Evolutionary conservation across 2,888 invertebrate species (phyloP), one percentile per base, ranked within the genome.

Genomic region (Blera fallax): DNA sequence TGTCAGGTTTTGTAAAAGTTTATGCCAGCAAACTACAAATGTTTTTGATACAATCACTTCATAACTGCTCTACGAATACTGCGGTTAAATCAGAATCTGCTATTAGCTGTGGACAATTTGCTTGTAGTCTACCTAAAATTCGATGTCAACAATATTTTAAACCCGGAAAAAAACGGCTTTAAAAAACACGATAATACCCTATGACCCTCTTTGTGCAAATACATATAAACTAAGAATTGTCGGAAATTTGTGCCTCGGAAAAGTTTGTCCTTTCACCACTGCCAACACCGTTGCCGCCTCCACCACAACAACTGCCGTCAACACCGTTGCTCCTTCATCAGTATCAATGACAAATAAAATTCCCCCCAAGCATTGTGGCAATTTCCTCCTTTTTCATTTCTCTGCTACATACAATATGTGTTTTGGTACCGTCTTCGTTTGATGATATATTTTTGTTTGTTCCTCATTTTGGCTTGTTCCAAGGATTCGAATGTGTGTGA

Each of bases 301-400:
- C 21, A 48, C 37, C 40, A 21, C 65, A 29, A 24, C 29, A 45
- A 11, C 45, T 50, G 34, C 65, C 50, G 34, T 65, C 65, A 65
- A 34, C 65, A 69, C 60, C 24, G 50, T 60, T 50, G 56, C 67
- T 76, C 11, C 48, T 29, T 40, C 37, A 67, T 58, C 67, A 58
- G 48, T 67, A 76, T 77, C 67, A 69, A 50, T 69, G 67, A 32
- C 67, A 77, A 77, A 77, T 77, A 77, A 77, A 60, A 40, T 56
- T 40, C n/a, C 27, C 16, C 40, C 14, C 50, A 40, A 52, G 50
- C 77, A 52, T 60, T 77, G 58, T 67, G 50, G 50, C 50, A 77
- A 60, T 77, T 50, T 50, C 43, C 58, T 76, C 48, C 34, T 45
- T 64, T 64, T 34, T 74, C 56, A 24, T 64, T 16, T 65, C 29